Evolutionary conservation across 1,140 invertebrate species (phyloP).

Genomic region (Agrilus planipennis): DNA sequence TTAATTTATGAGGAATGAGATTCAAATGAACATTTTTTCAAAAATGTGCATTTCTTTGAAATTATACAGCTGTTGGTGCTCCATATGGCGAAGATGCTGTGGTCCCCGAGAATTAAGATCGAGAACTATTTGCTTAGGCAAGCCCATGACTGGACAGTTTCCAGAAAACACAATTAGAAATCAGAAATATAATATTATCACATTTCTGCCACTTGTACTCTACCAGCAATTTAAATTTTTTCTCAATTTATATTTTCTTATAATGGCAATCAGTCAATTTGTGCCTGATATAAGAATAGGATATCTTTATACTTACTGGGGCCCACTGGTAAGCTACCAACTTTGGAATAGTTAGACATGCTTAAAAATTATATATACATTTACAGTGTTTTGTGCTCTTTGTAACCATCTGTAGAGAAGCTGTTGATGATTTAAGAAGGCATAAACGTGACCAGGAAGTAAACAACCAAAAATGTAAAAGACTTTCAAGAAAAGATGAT

Average conservation of each 20-base stretch:
- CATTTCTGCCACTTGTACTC: conserved; percentile 93
- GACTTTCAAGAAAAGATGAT: conserved; percentile 42
- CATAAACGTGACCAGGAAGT: conserved; percentile 89
- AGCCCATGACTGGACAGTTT: conserved; percentile 60
- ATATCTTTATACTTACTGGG: conserved; percentile 98
- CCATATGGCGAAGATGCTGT: conserved; percentile 56
- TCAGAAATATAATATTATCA: conserved; percentile 98
- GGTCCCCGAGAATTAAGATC: conserved; percentile 50
- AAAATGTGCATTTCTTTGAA: too few species aligned
- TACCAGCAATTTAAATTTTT: conserved; percentile 99
- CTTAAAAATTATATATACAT: too few species aligned
- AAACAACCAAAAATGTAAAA: conserved; percentile 79
- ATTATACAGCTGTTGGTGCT: conserved; percentile 49
- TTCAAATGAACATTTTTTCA: background rate
- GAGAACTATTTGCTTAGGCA: conserved; percentile 54
- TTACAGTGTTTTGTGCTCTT: conserved; percentile 83
- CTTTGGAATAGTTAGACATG: too few species aligned
- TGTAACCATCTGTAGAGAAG: conserved; percentile 93
- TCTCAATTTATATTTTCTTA: conserved; percentile 93
- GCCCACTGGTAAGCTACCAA: conserved; percentile 73
- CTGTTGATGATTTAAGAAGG: conserved; percentile 89
- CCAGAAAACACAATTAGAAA: conserved; percentile 95
- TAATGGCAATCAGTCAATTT: conserved; percentile 97
- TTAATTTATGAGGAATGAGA: conserved; percentile 1
- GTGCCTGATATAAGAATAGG: conserved; percentile 93